Base-by-base conservation (phyloP, 1,140 invertebrate genomes). In the Eulimnadia texana region DNA sequence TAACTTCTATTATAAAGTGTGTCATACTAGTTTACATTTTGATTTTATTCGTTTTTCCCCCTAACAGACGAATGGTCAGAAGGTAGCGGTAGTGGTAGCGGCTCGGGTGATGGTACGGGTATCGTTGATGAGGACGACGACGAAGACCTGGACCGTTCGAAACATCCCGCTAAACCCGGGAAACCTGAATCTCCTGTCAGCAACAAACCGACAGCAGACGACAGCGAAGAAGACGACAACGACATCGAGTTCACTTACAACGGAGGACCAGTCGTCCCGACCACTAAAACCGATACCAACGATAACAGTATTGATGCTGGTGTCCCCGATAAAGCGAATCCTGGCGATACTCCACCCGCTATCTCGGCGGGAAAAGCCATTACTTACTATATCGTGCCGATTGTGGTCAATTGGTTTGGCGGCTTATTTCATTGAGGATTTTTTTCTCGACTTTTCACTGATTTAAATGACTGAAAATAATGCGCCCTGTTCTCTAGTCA, bases 321-420 rank as follows among this genome's bases (percentile, higher is more conserved):
- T 25, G 16, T 27, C n/a, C 9, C 52, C 16, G 57, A 42, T 16
- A 23, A 50, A 20, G 78, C 81, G 73, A 79, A 81, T 1, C 68
- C 87, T 1, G n/a, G n/a, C n/a, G n/a, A n/a, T n/a, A n/a, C n/a
- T n/a, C n/a, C n/a, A n/a, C n/a, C n/a, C n/a, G n/a, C n/a, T n/a
- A n/a, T n/a, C n/a, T n/a, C n/a, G n/a, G n/a, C n/a, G n/a, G n/a
- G n/a, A n/a, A n/a, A 78, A 60, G 85, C 85, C 3, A 68, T 89
- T 3, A 76, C 83, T 60, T 79, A 84, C 51, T 89, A 88, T 72
- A 74, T 88, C 47, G 72, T 89, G 68, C 86, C 87, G 3, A 82
- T 89, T 33, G 82, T 86, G 63, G 82, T 88, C 68, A 82, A 85
- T 66, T 90, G 86, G 86, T 84, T 90, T 71, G 86, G 87, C 58